Percentiles rank a stretch among this genome's conserved stretches.
Conservation (phyloP, 2,888 invertebrate genomes). For the Machimus atricapillus region DNA sequence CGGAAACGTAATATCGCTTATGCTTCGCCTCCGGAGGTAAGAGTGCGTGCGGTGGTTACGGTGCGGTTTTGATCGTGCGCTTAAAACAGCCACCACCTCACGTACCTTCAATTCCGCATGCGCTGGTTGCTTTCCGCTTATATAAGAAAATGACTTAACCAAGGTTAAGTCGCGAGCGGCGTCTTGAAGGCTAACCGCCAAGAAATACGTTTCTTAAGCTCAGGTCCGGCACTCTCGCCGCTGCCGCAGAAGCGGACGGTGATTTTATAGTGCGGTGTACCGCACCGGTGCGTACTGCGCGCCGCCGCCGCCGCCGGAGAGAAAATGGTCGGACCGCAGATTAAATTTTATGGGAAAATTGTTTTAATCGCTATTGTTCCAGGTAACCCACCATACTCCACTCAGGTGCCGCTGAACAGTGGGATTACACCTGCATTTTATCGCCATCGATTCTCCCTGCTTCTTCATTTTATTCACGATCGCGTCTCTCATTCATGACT, state of each 20-base stretch:
- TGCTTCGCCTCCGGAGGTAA: background rate
- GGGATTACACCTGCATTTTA: background rate
- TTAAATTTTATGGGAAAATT: background rate
- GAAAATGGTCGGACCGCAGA: background rate
- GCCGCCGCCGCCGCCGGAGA: too few species aligned
- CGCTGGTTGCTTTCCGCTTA: conserved; percentile 12
- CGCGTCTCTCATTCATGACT: background rate
- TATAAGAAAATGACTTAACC: conserved; percentile 26
- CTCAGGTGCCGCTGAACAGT: background rate
- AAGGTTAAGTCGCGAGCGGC: background rate
- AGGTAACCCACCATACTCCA: background rate
- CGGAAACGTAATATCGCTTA: background rate
- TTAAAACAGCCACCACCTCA: background rate
- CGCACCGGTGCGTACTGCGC: background rate
- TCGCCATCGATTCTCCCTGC: background rate
- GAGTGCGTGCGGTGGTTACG: background rate
- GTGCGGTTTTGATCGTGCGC: background rate
- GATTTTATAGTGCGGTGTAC: background rate
- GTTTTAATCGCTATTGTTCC: conserved; percentile 5
- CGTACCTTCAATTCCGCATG: conserved; percentile 23
- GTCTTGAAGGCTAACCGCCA: conserved; percentile 18
- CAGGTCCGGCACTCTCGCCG: background rate
- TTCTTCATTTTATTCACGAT: background rate
- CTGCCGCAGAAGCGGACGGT: background rate
- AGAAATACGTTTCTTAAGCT: background rate